A percentile compares a stretch with the other conserved stretches of the same genome.
phyloP scores from a whole-genome alignment of 2,888 invertebrate genomes.

The Chrysopilus asiliformis region DNA sequence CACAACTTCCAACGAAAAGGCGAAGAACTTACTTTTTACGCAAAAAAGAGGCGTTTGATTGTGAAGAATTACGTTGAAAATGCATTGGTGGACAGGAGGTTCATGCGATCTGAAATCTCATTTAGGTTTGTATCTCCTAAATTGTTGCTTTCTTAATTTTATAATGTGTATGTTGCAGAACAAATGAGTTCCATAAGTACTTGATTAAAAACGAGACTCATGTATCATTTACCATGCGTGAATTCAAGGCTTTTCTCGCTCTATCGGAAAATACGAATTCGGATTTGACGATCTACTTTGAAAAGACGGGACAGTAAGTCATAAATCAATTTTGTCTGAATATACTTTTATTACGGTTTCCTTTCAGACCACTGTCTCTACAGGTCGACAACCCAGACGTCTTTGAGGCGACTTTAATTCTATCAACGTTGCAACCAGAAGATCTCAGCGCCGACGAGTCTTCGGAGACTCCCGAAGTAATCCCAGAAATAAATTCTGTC shows the following conservation, averaged over 20 bases:
- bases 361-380: too few species aligned
- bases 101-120: conserved; percentile 63
- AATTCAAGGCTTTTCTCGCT: conserved; percentile 61
- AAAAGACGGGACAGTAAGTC: conserved; percentile 55
- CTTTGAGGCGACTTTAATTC: conserved; percentile 61
- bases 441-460: too few species aligned
- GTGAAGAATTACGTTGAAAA: conserved; percentile 69
- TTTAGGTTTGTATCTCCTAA: conserved; percentile 37
- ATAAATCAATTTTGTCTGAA: too few species aligned
- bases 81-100: conserved; percentile 46
- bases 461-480: too few species aligned
- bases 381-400: too few species aligned
- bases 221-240: conserved; percentile 76
- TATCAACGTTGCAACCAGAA: conserved; percentile 46
- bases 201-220: conserved; percentile 41
- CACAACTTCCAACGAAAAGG: conserved; percentile 66
- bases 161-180: conserved; percentile 14
- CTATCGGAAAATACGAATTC: conserved; percentile 65
- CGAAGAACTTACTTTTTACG: conserved; percentile 70
- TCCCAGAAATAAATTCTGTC: too few species aligned
- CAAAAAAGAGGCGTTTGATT: conserved; percentile 45
- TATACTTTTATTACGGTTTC: too few species aligned
- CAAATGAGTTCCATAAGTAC: conserved; percentile 28
- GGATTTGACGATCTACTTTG: conserved; percentile 58
- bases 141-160: not conserved